phyloP scores from a whole-genome alignment of 2,888 invertebrate genomes.

The Trichogramma evanescens region DNA sequence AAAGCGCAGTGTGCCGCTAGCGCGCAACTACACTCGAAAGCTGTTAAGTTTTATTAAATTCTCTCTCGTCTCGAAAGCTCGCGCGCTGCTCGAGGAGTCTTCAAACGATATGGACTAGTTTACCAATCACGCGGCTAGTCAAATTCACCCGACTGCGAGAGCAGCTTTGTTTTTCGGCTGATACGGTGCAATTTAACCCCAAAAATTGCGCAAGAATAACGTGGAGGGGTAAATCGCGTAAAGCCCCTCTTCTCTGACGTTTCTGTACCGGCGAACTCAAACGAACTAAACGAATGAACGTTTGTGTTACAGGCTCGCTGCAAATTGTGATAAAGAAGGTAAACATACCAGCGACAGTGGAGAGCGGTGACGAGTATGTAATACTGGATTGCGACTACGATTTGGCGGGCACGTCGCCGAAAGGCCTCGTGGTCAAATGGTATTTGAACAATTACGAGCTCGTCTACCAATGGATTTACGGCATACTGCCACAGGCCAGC shows the following conservation, averaged over 20 bases:
- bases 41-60: constrained; percentile 20
- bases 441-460: constrained; percentile 32
- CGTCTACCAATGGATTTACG: constrained; percentile 50
- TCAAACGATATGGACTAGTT: background rate
- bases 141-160: background rate
- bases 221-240: background rate
- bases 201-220: background rate
- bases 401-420: constrained; percentile 38
- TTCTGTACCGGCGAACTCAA: no score
- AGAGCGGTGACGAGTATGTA: constrained; percentile 39
- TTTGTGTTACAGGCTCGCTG: constrained; percentile 2
- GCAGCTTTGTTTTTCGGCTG: no score
- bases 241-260: background rate
- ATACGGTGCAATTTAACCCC: no score
- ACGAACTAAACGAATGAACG: no score
- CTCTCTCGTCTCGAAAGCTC: background rate
- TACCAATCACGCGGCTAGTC: background rate
- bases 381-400: constrained; percentile 51
- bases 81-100: background rate
- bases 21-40: background rate
- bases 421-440: constrained; percentile 51
- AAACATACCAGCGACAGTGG: constrained; percentile 37
- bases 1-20: background rate
- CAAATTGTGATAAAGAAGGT: constrained; percentile 33
- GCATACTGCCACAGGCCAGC: constrained; percentile 38